Evolutionary conservation across 2,797 vertebrate species (phyloP).

Genomic region (Onychomys torridus): DNA sequence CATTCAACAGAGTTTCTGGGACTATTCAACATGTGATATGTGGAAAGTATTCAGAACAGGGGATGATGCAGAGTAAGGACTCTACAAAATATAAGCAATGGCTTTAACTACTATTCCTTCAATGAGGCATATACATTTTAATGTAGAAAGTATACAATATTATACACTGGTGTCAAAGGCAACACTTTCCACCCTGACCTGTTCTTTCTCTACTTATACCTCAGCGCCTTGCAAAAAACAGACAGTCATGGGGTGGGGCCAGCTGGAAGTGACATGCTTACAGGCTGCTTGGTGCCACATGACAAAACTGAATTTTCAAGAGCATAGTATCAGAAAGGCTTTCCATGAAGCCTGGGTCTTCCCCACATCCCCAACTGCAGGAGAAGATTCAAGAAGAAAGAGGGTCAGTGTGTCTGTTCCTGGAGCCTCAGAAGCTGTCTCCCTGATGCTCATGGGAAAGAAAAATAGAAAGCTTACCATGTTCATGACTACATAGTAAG

Average conservation of each 20-base stretch:
- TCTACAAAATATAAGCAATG: neutral
- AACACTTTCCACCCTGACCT: neutral
- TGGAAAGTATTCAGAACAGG: slow-evolving; percentile 12
- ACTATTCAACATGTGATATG: neutral
- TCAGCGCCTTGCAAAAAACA: neutral
- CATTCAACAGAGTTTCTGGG: neutral
- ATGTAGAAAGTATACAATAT: neutral
- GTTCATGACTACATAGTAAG: neutral
- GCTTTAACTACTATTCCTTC: neutral
- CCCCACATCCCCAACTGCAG: neutral
- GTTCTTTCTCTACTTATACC: neutral
- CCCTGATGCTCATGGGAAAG: slow-evolving; percentile 43
- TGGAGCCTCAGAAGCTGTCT: slow-evolving; percentile 41
- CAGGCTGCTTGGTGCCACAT: neutral
- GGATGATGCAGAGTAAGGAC: neutral
- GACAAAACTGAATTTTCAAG: slow-evolving; percentile 3
- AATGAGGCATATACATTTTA: neutral
- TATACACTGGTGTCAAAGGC: neutral
- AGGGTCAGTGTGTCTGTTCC: slow-evolving; percentile 12
- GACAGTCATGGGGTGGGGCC: neutral
- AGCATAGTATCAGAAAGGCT: neutral
- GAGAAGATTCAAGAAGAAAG: slow-evolving; percentile 38
- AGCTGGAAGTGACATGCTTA: neutral
- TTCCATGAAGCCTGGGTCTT: neutral
- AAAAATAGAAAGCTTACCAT: neutral